Percentiles rank a stretch among this genome's conserved stretches.
Evolutionary conservation across 2,888 invertebrate species (phyloP).

Genomic region (Eremobia ochroleuca): DNA sequence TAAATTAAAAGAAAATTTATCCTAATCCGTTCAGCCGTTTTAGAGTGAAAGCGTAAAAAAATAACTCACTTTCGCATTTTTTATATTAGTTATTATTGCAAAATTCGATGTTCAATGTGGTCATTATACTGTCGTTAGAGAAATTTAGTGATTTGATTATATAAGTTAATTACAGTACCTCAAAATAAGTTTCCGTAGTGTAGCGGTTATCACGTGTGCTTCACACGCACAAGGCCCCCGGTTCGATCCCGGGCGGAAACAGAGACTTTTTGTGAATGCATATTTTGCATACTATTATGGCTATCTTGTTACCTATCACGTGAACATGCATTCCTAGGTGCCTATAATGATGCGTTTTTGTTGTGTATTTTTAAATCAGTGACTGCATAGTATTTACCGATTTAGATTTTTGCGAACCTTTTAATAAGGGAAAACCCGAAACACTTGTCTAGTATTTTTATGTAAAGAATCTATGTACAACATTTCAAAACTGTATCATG

Average conservation of each 20-base stretch:
- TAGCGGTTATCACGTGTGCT: conserved; percentile 95
- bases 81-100: not conserved
- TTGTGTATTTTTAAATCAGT: too few relatives aligned
- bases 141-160: not conserved
- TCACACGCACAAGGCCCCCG: conserved; percentile 94
- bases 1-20: too few relatives aligned
- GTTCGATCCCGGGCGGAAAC: conserved; percentile 90
- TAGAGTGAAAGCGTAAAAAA: not conserved
- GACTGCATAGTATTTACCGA: too few relatives aligned
- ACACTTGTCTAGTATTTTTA: too few relatives aligned
- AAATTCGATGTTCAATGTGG: too few relatives aligned
- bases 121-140: not conserved
- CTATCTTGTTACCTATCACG: not conserved
- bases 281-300: not conserved
- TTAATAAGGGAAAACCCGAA: too few relatives aligned
- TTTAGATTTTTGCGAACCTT: too few relatives aligned
- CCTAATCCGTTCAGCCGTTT: too few relatives aligned
- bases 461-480: too few relatives aligned
- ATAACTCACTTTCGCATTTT: not conserved
- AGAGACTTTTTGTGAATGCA: not conserved
- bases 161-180: not conserved
- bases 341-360: too few relatives aligned
- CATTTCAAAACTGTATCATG: too few relatives aligned
- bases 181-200: conserved; percentile 93
- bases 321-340: too few relatives aligned